These are phyloP conservation scores for Mellivora capensis DNA, from an alignment of 2,113 vertebrate genomes.

Conservation along the genomic window DNA sequence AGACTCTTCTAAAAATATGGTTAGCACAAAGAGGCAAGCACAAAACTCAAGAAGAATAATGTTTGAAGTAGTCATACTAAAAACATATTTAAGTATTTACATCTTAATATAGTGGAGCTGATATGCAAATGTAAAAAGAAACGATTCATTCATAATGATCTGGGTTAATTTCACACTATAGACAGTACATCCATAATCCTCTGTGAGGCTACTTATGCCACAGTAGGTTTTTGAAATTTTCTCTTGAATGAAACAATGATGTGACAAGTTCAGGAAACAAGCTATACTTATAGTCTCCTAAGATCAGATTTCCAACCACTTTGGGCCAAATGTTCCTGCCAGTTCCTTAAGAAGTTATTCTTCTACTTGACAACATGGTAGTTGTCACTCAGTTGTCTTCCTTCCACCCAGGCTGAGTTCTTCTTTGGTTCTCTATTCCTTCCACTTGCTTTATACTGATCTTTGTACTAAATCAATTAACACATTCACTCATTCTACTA, in stretches of 20 bases:
- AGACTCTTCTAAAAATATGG: background rate
- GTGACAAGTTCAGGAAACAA: background rate
- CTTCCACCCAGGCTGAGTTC: background rate
- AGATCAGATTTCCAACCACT: background rate
- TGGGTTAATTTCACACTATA: background rate
- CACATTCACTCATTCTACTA: background rate
- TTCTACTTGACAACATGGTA: background rate
- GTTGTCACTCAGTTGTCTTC: background rate
- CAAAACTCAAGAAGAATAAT: background rate
- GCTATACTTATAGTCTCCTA: background rate
- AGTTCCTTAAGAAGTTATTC: background rate
- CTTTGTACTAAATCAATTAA: background rate
- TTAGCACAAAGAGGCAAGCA: background rate
- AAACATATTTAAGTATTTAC: background rate
- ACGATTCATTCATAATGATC: background rate
- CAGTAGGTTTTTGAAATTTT: background rate
- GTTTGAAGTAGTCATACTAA: background rate
- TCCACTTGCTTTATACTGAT: background rate
- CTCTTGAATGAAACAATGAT: background rate
- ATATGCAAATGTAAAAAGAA: background rate
- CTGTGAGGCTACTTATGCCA: background rate
- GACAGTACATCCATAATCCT: background rate
- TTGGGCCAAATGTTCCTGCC: background rate
- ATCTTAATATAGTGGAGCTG: background rate
- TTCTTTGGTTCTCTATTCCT: background rate